phyloP scores from a whole-genome alignment of 2,113 vertebrate genomes.

The Tympanuchus pallidicinctus region DNA sequence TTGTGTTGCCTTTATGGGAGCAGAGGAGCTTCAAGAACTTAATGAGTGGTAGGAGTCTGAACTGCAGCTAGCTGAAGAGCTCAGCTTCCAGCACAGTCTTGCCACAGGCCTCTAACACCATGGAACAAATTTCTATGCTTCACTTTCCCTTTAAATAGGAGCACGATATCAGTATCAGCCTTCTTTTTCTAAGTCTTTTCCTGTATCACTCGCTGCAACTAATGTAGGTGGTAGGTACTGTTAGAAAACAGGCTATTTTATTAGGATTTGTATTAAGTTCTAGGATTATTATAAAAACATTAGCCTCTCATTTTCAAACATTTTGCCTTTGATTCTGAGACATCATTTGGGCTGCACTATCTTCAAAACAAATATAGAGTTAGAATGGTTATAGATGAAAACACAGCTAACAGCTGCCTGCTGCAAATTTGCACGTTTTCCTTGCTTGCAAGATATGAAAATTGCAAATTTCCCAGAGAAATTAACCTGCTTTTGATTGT shows the following conservation, averaged over 20 bases:
- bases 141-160: not conserved
- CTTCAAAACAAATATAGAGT: not conserved
- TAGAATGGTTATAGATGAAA: not conserved
- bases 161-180: fast-evolving
- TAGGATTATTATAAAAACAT: not conserved
- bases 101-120: not conserved
- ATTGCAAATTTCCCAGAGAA: not conserved
- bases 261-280: not conserved
- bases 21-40: fast-evolving
- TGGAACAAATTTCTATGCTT: fast-evolving
- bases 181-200: not conserved
- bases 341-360: not conserved
- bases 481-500: not conserved
- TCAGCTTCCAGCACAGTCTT: fast-evolving
- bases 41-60: fast-evolving
- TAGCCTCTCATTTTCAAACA: not conserved
- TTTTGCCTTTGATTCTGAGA: not conserved
- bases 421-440: not conserved
- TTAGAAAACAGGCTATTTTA: not conserved
- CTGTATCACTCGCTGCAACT: fast-evolving
- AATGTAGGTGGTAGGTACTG: fast-evolving
- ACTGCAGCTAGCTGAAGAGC: not conserved
- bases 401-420: not conserved
- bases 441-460: not conserved
- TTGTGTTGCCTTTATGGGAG: fast-evolving